A percentile compares a stretch with the other conserved stretches of the same genome.
Conservation (phyloP, 2,797 vertebrate genomes). For the Muscicapa striata region DNA sequence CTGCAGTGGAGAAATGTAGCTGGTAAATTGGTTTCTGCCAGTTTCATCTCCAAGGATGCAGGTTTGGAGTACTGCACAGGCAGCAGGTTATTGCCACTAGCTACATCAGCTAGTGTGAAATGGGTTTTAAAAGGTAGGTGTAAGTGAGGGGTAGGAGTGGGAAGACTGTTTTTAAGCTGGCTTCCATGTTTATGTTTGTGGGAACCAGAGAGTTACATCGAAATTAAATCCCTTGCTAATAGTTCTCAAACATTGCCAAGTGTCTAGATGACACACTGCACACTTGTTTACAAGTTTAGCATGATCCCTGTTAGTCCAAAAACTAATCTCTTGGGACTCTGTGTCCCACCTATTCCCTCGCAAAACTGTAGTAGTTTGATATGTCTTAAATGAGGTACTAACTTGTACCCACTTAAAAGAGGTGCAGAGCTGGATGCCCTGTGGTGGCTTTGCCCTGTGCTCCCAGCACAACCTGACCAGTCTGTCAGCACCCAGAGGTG, state of each 20-base stretch:
- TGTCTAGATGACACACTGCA: neutral
- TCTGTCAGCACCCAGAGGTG: neutral
- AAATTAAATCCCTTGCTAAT: neutral
- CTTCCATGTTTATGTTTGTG: neutral
- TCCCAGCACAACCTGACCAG: neutral
- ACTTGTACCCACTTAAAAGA: neutral
- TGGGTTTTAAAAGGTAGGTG: neutral
- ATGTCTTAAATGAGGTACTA: neutral
- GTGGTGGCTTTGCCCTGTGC: neutral
- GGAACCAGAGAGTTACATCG: neutral
- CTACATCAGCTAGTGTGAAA: neutral
- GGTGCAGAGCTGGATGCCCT: neutral
- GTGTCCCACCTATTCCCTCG: neutral
- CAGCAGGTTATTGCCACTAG: conserved; percentile 17
- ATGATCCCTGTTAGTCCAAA: neutral
- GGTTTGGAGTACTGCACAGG: neutral
- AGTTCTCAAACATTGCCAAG: neutral
- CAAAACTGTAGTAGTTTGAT: neutral
- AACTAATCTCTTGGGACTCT: neutral
- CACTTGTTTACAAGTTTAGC: neutral
- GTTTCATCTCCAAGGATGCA: conserved; percentile 33
- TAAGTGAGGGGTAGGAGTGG: neutral
- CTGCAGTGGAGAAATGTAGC: neutral
- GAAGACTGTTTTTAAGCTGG: neutral
- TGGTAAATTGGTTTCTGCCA: neutral